These are phyloP conservation scores for Psittacula derbiana DNA, from an alignment of 2,797 vertebrate species.

Conservation along the genomic window DNA sequence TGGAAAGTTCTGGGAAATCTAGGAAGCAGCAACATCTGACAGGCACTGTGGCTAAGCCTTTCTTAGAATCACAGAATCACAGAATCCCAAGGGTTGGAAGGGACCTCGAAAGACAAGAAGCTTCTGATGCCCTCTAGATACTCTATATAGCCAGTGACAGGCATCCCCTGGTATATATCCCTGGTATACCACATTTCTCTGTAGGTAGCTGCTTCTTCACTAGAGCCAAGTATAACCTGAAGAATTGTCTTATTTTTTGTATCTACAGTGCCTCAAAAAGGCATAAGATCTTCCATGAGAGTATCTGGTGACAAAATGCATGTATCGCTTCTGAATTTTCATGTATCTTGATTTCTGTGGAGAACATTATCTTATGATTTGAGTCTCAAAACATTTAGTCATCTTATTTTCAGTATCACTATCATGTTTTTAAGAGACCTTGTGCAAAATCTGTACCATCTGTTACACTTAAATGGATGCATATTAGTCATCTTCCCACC, in stretches of 20 bases:
- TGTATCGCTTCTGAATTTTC: not conserved
- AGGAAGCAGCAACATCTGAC: accelerated
- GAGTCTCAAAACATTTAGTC: not conserved
- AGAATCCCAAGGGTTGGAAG: no score
- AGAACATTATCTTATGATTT: not conserved
- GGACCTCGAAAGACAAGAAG: not conserved
- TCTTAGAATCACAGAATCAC: not conserved
- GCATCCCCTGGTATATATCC: not conserved
- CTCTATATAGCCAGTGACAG: not conserved
- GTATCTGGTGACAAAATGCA: not conserved
- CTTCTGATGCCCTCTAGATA: not conserved
- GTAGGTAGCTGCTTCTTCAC: not conserved
- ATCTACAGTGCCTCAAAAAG: not conserved
- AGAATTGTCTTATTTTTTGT: not conserved
- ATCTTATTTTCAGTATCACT: not conserved
- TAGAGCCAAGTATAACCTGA: not conserved
- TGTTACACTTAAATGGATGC: not conserved
- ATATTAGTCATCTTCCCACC: slow-evolving; percentile 14
- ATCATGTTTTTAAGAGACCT: not conserved
- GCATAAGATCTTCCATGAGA: not conserved
- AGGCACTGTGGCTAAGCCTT: not conserved
- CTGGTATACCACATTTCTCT: not conserved
- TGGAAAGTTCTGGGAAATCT: not conserved
- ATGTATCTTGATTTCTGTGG: not conserved
- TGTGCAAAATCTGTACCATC: slow-evolving; percentile 17